Base-by-base conservation (phyloP, 2,113 vertebrate genomes). In the Leptodactylus fuscus region DNA sequence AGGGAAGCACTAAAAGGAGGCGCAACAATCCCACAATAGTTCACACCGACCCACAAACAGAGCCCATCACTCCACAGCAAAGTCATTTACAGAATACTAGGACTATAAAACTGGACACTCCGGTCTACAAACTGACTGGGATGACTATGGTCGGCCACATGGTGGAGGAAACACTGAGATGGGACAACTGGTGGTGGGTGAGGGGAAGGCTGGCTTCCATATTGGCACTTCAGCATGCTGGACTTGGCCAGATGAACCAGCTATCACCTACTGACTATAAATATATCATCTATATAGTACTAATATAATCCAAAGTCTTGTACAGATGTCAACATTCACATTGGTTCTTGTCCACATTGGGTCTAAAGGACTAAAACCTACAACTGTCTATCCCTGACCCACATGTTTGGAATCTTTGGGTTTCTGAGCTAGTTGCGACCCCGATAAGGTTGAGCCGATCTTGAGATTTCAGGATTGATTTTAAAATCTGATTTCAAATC, bases 1-100 rank as follows among this genome's bases (percentile, higher is more conserved):
- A 83, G 71, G 65, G 71, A 83, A 55, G 53, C 49, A 83, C 70
- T 83, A 73, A 83, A 74, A 41, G 34, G 48, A 74, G 53, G 38
- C 70, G 76, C 82, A 83, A 75, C 71, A 83, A 83, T 58, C 36
- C n/a, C 11, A 75, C 51, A 83, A 41, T n/a, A 83, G 49, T 83
- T 83, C 70, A 75, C 82, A 83, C 70, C 46, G 15, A 75, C 70
- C 38, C 38, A 55, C 70, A 44, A 83, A 83, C 22, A 76, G 69
- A 62, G 58, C 29, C 2, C 51, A 75, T 60, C 70, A 67, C 44
- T 69, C 24, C 16, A 5, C 60, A 32, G 58, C 41, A 20, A 32
- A 80, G 27, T 32, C 60, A 67, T 69, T 81, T 67, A 67, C 60
- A 49, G 48, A 48, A 41, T 62, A 44, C 38, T 60, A 38, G 4